Evolutionary conservation across 2,888 invertebrate genomes (phyloP).

Genomic region (Drosophila koepferae): DNA sequence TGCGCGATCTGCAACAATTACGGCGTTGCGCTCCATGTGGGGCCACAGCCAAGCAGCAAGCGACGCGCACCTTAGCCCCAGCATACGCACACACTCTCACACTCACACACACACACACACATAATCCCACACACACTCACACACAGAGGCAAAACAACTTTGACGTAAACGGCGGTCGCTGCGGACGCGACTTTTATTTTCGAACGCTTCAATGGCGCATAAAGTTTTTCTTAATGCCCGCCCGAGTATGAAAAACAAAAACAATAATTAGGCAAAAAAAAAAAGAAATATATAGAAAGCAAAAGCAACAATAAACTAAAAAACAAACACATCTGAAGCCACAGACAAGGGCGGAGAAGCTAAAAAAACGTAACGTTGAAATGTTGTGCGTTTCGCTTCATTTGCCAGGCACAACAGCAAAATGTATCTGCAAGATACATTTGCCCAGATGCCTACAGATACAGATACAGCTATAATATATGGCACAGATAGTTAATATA

Average conservation of each 20-base stretch:
- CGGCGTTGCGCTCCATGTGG: slow-evolving; percentile 41
- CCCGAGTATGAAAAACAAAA: slow-evolving; percentile 79
- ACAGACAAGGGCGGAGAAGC: slow-evolving; percentile 53
- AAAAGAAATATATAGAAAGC: not conserved
- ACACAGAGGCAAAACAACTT: slow-evolving; percentile 36
- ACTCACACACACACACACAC: slow-evolving; percentile 22
- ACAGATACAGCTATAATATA: slow-evolving; percentile 12
- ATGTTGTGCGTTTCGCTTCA: slow-evolving; percentile 80
- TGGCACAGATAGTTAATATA: slow-evolving; percentile 20
- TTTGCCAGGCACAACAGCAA: slow-evolving; percentile 67
- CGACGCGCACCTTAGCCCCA: slow-evolving; percentile 49
- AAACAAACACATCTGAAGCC: slow-evolving; percentile 12
- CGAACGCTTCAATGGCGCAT: slow-evolving; percentile 80
- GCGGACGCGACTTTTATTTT: slow-evolving; percentile 76
- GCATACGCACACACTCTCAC: slow-evolving; percentile 22
- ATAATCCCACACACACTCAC: slow-evolving; percentile 5
- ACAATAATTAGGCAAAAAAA: slow-evolving; percentile 73
- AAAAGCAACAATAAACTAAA: slow-evolving; percentile 16
- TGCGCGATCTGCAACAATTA: slow-evolving; percentile 71
- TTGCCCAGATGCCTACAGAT: slow-evolving; percentile 35
- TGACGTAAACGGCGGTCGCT: slow-evolving; percentile 67
- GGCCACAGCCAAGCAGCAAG: slow-evolving; percentile 31
- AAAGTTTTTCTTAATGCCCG: slow-evolving; percentile 80
- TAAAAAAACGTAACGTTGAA: slow-evolving; percentile 54
- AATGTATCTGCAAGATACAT: slow-evolving; percentile 62